Evolutionary conservation across 2,113 vertebrate genomes (phyloP), one percentile per base, ranked within the genome.

Genomic region (Poecile atricapillus): DNA sequence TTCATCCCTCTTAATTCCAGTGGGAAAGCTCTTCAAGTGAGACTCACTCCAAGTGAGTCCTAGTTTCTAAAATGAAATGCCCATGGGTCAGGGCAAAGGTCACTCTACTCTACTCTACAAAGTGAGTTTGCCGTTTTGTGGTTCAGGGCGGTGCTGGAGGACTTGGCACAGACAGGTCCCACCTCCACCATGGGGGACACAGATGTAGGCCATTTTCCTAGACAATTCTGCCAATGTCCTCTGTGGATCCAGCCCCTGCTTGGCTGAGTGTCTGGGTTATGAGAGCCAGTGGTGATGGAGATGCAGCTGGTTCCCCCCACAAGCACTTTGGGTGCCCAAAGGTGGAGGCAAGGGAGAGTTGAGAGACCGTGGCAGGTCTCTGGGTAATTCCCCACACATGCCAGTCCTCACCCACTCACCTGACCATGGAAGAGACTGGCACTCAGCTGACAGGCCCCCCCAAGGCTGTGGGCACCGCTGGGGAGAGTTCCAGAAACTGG

Each of bases 101-200:
- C 9, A 3, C 30, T 30, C 39, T 35, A 0, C 12, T 55, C 22
- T 50, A n/a, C n/a, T n/a, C n/a, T n/a, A n/a, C n/a, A n/a, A n/a
- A 0, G 0, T 13, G 43, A 68, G 22, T 27, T 12, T 30, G n/a
- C 1, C 5, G n/a, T 39, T 79, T 67, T 0, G 0, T 6, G 59
- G 39, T 6, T 53, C 3, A 0, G 33, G 20, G 47, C 0, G 0
- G 53, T 31, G 53, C 53, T 16, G 47, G 44, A 59, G 49, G 11
- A 15, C 37, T 75, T 3, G 1, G 16, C 0, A 1, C 0, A 4
- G 52, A 14, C 19, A 22, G 28, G 22, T 63, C 31, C 4, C 6
- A 18, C 43, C 33, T 33, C 58, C 58, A 33, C 23, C 19, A 39
- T 2, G 16, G 62, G 62, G 6, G 28, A 43, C 19, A 22, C 0